Base-by-base conservation (phyloP, 2,888 invertebrate genomes). In the Heliconius ethilla region DNA sequence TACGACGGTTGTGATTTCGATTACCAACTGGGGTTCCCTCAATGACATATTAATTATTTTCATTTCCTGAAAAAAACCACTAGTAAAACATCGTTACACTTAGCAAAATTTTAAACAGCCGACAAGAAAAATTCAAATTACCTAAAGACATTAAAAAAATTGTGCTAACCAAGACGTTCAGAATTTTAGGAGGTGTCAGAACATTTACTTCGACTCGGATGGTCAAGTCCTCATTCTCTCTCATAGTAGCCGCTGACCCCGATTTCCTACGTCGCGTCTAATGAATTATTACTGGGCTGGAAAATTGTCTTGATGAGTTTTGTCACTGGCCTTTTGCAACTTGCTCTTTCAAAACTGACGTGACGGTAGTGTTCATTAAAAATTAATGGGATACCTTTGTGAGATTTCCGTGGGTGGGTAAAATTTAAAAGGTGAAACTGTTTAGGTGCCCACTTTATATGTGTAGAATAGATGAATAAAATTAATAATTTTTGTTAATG, bases 271-370 rank as follows among this genome's bases (percentile, higher is more conserved):
- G 81, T 81, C 80, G 79, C 79, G 76, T 76, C 80, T 81, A 81
- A 83, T 81, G 75, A 81, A 81, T 81, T 81, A 81, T 81, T 82
- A 82, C 79, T 82, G 81, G 78, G 78, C 77, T 75, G 82, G 82
- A 82, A 84, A 83, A 83, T 83, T 81, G 78, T 80, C 80, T 77
- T 70, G 79, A 82, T 79, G 75, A 80, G 77, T 80, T 79, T 79
- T 78, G 78, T 78, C 79, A 73, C 79, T 69, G 73, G 78, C 75
- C 78, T 78, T 75, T 78, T 75, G 70, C 67, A 72, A 77, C 70
- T 70, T 70, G 79, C 77, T 73, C 67, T 77, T 66, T 77, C 66
- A 77, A 77, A 77, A 77, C 66, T 77, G 77, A 65, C 73, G 74
- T 27, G 27, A 1, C 27, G n/a, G 27, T 45, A 63, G 63, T 77